Conservation (phyloP, 2,797 vertebrate genomes). For the Podargus strigoides region DNA sequence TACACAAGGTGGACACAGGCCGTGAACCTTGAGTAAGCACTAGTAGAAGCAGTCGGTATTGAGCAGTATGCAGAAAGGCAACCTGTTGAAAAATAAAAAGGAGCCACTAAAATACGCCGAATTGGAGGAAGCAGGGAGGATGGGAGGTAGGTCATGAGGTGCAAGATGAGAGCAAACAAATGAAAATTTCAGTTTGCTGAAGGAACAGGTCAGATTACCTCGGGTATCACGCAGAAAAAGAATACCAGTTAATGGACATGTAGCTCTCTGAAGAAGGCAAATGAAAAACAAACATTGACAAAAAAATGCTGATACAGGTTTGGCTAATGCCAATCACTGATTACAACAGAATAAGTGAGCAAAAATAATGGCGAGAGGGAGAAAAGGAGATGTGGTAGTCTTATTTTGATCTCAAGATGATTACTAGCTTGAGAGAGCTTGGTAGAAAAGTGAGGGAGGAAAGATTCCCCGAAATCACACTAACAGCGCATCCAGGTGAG, state of each 20-base stretch:
- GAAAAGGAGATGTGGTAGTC: neutral
- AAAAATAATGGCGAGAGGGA: neutral
- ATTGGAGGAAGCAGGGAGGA: neutral
- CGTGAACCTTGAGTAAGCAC: neutral
- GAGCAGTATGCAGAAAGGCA: neutral
- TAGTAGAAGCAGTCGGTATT: neutral
- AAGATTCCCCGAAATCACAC: neutral
- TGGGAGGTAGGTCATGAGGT: neutral
- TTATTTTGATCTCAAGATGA: neutral
- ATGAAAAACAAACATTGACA: neutral
- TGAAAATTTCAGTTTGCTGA: neutral
- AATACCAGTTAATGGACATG: neutral
- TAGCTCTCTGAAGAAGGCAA: neutral
- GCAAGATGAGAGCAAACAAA: neutral
- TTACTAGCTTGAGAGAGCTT: neutral
- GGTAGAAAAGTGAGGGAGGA: neutral
- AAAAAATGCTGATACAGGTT: neutral
- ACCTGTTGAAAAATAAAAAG: neutral
- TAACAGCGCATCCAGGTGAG: neutral
- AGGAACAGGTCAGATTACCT: neutral
- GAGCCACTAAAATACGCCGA: neutral
- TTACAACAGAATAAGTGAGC: neutral
- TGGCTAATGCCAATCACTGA: neutral
- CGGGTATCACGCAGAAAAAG: neutral
- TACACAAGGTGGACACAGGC: neutral